A percentile compares a stretch with the other conserved stretches of the same genome.
These are phyloP conservation scores for Drosophila tripunctata DNA, from an alignment of 2,888 invertebrate species.

Conservation along the genomic window DNA sequence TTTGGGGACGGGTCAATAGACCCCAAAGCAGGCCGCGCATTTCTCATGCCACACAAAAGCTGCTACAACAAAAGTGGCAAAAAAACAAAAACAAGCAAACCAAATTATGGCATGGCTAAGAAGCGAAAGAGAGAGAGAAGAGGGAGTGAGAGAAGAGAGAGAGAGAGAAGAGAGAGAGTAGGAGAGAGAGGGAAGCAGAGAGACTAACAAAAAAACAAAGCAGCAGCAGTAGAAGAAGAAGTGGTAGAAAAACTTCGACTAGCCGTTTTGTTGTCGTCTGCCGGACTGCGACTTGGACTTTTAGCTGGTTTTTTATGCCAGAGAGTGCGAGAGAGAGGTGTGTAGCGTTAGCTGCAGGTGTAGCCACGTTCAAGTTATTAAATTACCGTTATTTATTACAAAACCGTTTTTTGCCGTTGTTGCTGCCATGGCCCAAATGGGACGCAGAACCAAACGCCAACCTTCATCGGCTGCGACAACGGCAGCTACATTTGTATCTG, in stretches of 20 bases:
- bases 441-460: constrained; percentile 57
- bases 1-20: constrained; percentile 68
- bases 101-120: constrained; percentile 64
- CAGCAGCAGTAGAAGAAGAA: constrained; percentile 14
- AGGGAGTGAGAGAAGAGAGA: no score
- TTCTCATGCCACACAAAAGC: constrained; percentile 45
- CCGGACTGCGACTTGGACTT: constrained; percentile 14
- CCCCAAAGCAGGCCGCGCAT: constrained; percentile 46
- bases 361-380: constrained; percentile 70
- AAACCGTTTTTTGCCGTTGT: constrained; percentile 74
- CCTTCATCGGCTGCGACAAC: constrained; percentile 48
- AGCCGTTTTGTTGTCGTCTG: constrained; percentile 52
- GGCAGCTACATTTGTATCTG: constrained; percentile 12
- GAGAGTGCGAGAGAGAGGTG: constrained; percentile 10
- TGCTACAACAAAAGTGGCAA: constrained; percentile 18
- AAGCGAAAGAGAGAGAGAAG: constrained; percentile 33
- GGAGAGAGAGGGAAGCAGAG: background rate
- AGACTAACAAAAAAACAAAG: constrained; percentile 11
- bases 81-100: constrained; percentile 29
- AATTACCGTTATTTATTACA: constrained; percentile 78
- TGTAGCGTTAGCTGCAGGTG: constrained; percentile 56
- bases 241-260: constrained; percentile 40
- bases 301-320: constrained; percentile 9
- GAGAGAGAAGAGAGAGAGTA: background rate
- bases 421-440: constrained; percentile 74